Evolutionary conservation across 2,797 vertebrate species (phyloP).

Genomic region (Myotis myotis): DNA sequence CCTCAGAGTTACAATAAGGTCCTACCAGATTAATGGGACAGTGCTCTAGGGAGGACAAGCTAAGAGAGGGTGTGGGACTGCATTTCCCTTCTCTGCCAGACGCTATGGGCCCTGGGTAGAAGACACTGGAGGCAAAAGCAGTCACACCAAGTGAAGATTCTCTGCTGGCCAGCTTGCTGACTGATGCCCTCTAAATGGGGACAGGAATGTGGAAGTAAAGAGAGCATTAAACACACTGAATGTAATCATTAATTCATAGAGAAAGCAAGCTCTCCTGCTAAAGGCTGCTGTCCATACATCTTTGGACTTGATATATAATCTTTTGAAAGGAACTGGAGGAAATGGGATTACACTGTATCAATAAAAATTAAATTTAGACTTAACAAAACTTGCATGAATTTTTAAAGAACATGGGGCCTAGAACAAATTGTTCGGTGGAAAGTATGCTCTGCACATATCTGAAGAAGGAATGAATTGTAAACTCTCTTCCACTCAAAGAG

Average conservation of each 20-base stretch:
- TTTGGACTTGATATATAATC: not conserved
- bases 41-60: not conserved
- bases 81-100: not conserved
- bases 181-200: not conserved
- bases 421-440: constrained; percentile 16
- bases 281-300: not conserved
- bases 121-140: not conserved
- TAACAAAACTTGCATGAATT: not conserved
- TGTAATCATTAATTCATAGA: not conserved
- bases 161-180: not conserved
- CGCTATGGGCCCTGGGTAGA: not conserved
- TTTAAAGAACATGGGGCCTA: not conserved
- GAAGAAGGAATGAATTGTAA: constrained; percentile 38
- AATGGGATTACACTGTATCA: not conserved
- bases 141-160: not conserved
- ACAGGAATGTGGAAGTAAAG: not conserved
- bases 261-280: not conserved
- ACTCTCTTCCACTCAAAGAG: constrained; percentile 11
- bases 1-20: not conserved
- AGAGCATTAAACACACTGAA: not conserved
- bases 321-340: not conserved
- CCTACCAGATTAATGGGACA: not conserved
- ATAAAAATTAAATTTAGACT: constrained; percentile 36
- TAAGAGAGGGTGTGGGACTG: not conserved
- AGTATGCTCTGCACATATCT: constrained; percentile 14